phyloP scores from a whole-genome alignment of 2,113 vertebrate species.

The Dolichallabes microphthalmus region DNA sequence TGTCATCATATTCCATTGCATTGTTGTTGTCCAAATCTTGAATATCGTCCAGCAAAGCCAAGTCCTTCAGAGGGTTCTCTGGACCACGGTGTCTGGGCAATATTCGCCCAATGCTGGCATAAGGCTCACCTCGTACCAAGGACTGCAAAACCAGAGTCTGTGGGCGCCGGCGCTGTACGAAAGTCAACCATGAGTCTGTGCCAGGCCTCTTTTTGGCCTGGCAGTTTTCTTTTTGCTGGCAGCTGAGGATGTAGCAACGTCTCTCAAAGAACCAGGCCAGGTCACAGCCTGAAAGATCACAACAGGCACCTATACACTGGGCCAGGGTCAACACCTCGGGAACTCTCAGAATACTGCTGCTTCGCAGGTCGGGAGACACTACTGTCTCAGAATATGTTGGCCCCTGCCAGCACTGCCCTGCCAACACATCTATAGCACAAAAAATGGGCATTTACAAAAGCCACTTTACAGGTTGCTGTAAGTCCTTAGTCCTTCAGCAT shows the following conservation, averaged over 20 bases:
- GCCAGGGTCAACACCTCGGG: slow-evolving; percentile 72
- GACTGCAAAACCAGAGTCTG: slow-evolving; percentile 70
- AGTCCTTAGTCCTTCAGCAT: neutral
- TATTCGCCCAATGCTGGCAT: slow-evolving; percentile 64
- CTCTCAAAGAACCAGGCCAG: slow-evolving; percentile 86
- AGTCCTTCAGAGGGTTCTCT: slow-evolving; percentile 75
- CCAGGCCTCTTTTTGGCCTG: slow-evolving; percentile 75
- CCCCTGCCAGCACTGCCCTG: slow-evolving; percentile 81
- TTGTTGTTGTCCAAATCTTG: slow-evolving; percentile 65
- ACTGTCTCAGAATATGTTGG: slow-evolving; percentile 75
- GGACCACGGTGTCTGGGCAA: slow-evolving; percentile 59
- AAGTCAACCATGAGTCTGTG: slow-evolving; percentile 76
- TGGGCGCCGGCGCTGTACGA: slow-evolving; percentile 73
- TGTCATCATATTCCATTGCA: slow-evolving; percentile 70
- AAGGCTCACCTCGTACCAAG: slow-evolving; percentile 70
- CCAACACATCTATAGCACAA: slow-evolving; percentile 67
- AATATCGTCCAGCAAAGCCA: slow-evolving; percentile 70
- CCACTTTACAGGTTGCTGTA: neutral
- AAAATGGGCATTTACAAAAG: neutral
- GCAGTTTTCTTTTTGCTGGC: slow-evolving; percentile 76
- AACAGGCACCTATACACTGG: slow-evolving; percentile 79
- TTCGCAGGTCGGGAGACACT: slow-evolving; percentile 78
- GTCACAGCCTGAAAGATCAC: slow-evolving; percentile 79
- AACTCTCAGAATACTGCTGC: slow-evolving; percentile 75
- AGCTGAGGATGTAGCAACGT: slow-evolving; percentile 85